phyloP scores from a whole-genome alignment of 1,140 invertebrate genomes.

The Asbolus verrucosus region DNA sequence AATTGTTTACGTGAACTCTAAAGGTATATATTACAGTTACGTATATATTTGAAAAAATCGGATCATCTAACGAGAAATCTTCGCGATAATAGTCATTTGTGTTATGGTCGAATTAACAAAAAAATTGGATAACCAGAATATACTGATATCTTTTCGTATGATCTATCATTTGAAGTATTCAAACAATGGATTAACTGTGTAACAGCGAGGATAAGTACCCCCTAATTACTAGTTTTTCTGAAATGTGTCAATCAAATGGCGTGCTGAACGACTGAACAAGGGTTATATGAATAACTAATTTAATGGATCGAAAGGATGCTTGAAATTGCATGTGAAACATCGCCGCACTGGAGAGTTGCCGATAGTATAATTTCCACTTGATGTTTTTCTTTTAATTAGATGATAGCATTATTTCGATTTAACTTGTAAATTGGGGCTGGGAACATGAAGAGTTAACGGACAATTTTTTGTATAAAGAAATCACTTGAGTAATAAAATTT shows the following conservation, averaged over 20 bases:
- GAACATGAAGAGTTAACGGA: constrained; percentile 19
- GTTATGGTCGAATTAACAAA: constrained; percentile 30
- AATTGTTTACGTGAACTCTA: too few species aligned
- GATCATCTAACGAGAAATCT: too few species aligned
- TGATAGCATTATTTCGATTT: constrained; percentile 22
- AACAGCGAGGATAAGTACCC: constrained; percentile 27
- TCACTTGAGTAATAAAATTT: constrained; percentile 54
- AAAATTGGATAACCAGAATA: constrained; percentile 31
- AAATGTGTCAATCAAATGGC: constrained; percentile 49
- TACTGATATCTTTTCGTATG: constrained; percentile 15
- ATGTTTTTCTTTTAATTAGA: constrained; percentile 14
- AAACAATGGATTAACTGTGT: constrained; percentile 40
- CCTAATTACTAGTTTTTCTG: constrained; percentile 50
- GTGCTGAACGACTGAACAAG: constrained; percentile 36
- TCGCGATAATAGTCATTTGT: neutral
- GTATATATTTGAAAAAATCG: too few species aligned
- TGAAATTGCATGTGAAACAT: constrained; percentile 28
- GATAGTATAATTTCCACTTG: too few species aligned
- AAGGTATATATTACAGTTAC: too few species aligned
- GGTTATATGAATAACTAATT: constrained; percentile 38
- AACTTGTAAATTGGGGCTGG: constrained; percentile 32
- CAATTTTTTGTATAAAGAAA: constrained; percentile 38
- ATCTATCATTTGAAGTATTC: constrained; percentile 22
- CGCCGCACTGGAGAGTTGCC: neutral
- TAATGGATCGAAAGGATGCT: constrained; percentile 31